A percentile compares a stretch with the other conserved stretches of the same genome.
Conservation (phyloP, 2,888 invertebrate species). For the Petrophora chlorosata region DNA sequence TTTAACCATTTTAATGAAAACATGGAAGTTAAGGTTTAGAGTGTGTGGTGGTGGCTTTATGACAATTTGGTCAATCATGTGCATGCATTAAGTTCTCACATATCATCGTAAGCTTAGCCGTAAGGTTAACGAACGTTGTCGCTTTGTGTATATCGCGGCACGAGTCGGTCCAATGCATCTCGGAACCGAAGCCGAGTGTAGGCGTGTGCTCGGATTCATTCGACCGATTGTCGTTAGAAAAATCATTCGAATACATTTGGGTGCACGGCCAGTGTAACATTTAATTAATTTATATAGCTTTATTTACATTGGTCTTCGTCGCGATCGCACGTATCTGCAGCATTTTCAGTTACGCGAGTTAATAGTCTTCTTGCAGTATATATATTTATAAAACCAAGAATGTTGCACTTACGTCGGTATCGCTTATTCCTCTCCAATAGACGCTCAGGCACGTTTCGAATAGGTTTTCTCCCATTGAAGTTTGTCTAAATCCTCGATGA, state of each 20-base stretch:
- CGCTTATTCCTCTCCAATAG: constrained; percentile 3
- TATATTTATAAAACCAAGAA: not conserved
- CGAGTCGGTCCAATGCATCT: constrained; percentile 49
- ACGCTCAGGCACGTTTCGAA: constrained; percentile 2
- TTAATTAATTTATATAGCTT: constrained; percentile 45
- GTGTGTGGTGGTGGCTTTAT: constrained; percentile 83
- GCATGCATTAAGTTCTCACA: constrained; percentile 80
- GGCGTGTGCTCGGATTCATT: constrained; percentile 40
- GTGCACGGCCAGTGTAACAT: constrained; percentile 70
- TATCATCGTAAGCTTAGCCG: constrained; percentile 72
- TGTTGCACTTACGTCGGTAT: constrained; percentile 6
- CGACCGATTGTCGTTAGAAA: constrained; percentile 45
- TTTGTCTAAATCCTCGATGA: not conserved
- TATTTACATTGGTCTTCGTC: constrained; percentile 24
- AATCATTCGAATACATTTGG: constrained; percentile 48
- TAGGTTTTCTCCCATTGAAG: not conserved
- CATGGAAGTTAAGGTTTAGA: constrained; percentile 81
- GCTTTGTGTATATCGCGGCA: constrained; percentile 63
- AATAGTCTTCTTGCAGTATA: not conserved
- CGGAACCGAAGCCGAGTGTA: not conserved
- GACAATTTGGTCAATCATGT: constrained; percentile 75
- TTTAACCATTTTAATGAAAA: constrained; percentile 72
- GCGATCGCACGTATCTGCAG: constrained; percentile 22
- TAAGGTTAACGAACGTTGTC: constrained; percentile 62
- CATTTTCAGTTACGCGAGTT: not conserved